A percentile compares a stretch with the other conserved stretches of the same genome.
These are phyloP conservation scores for Porites divaricata DNA, from an alignment of 92 coral and sea anemone genomes.

Conservation along the genomic window DNA sequence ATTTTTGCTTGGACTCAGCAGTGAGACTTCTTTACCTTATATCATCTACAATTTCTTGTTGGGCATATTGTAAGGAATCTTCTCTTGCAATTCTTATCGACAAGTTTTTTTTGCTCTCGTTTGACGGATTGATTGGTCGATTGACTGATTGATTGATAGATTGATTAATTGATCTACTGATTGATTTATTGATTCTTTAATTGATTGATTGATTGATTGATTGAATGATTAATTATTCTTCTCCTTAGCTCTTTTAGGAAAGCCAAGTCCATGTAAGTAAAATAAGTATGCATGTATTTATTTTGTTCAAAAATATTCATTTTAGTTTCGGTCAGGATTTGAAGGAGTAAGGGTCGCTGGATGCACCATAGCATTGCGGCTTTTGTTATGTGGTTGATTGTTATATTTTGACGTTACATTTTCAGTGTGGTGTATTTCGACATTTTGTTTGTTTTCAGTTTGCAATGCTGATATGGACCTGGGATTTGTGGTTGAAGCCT, in stretches of 20 bases:
- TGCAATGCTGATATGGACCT: slow-evolving; percentile 74
- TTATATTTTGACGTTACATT: too few species aligned
- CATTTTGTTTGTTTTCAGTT: slow-evolving; percentile 32
- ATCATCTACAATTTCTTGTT: neutral
- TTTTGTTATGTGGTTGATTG: too few species aligned
- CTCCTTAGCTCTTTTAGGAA: slow-evolving; percentile 12
- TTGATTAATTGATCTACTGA: neutral
- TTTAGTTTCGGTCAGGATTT: neutral
- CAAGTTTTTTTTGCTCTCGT: neutral
- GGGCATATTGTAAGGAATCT: neutral
- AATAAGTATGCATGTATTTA: neutral
- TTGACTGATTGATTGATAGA: neutral
- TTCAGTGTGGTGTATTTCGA: too few species aligned
- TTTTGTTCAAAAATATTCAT: neutral
- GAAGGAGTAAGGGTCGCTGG: too few species aligned
- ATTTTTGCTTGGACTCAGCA: too few species aligned
- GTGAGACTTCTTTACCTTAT: too few species aligned
- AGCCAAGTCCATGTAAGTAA: slow-evolving; percentile 35
- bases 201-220: neutral
- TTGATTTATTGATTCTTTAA: neutral
- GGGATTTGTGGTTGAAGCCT: slow-evolving; percentile 79
- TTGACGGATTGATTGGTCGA: neutral
- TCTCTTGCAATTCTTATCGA: too few species aligned
- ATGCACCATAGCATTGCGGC: too few species aligned
- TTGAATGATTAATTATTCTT: neutral